These are phyloP conservation scores for Apistogramma diplotaenia DNA, from an alignment of 2,113 vertebrate species.

Conservation along the genomic window DNA sequence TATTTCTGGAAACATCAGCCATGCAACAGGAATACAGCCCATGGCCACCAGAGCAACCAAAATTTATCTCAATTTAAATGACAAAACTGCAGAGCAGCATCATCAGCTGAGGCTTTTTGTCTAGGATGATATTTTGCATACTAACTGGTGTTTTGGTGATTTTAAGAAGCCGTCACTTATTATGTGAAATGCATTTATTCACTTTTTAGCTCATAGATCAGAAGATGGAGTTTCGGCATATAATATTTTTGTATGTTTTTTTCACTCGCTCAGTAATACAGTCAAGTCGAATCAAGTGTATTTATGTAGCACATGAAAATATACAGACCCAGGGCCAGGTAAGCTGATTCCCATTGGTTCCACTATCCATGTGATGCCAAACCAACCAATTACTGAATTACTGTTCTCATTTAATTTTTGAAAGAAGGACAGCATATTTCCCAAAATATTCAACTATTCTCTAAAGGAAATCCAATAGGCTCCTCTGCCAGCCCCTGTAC, in stretches of 20 bases:
- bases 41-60: background rate
- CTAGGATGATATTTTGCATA: background rate
- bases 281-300: too few relatives aligned
- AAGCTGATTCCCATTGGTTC: too few relatives aligned
- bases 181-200: background rate
- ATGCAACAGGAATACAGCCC: slow-evolving; percentile 2
- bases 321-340: too few relatives aligned
- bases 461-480: background rate
- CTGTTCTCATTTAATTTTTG: too few relatives aligned
- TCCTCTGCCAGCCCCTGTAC: background rate
- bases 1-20: background rate
- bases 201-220: background rate
- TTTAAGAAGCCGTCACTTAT: background rate
- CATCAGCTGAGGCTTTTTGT: background rate
- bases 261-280: background rate
- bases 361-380: too few relatives aligned
- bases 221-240: too few relatives aligned
- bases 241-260: too few relatives aligned
- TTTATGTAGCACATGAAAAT: too few relatives aligned
- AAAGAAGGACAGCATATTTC: too few relatives aligned
- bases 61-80: background rate
- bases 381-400: too few relatives aligned
- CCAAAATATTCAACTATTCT: background rate
- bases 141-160: background rate
- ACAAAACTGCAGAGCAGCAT: background rate